Conservation (phyloP, 1,140 invertebrate genomes). For the Orchestia grillus region DNA sequence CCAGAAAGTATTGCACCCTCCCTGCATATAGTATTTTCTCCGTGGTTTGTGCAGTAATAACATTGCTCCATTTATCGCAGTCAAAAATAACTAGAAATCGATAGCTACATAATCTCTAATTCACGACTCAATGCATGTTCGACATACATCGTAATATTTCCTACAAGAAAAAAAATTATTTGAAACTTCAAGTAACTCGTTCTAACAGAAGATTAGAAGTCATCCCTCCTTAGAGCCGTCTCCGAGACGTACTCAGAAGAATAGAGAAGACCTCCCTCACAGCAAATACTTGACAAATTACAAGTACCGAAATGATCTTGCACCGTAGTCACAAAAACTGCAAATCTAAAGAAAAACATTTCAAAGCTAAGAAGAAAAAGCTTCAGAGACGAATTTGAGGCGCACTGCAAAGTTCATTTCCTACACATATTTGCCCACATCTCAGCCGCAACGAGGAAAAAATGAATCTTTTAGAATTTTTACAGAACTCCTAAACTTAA, state of each 20-base stretch:
- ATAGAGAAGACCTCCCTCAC: background rate
- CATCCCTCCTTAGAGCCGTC: background rate
- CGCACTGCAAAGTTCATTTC: background rate
- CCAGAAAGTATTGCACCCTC: background rate
- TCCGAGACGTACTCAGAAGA: background rate
- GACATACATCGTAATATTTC: background rate
- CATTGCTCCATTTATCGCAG: background rate
- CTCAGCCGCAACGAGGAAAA: background rate
- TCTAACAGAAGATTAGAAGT: background rate
- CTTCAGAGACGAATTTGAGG: background rate
- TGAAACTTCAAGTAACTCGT: background rate
- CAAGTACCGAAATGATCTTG: background rate
- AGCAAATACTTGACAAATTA: background rate
- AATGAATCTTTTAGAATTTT: background rate
- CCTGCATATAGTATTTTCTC: background rate
- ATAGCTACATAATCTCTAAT: background rate
- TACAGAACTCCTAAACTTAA: background rate
- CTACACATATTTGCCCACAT: background rate
- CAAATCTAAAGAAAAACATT: background rate
- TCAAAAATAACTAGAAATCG: background rate
- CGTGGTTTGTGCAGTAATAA: background rate
- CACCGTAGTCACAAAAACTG: background rate
- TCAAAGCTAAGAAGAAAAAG: background rate
- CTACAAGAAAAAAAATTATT: background rate
- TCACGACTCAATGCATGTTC: background rate